Percentiles rank a stretch among this genome's conserved stretches.
Conservation (phyloP, 2,113 vertebrate species). For the Hemichromis elongatus region DNA sequence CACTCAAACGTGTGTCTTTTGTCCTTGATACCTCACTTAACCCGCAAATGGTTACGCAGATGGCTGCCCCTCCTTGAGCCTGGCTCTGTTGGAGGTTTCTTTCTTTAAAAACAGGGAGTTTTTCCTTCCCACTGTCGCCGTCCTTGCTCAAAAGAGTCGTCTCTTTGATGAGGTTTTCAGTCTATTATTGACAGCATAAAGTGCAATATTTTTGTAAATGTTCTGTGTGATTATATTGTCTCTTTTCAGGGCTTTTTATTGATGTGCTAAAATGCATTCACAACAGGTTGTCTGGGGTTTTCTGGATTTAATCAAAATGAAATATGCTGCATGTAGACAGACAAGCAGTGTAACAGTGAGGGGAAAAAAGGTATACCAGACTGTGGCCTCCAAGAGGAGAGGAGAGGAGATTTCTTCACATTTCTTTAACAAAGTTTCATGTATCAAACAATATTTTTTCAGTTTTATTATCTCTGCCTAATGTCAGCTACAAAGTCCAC, state of each 20-base stretch:
- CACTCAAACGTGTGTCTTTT: background rate
- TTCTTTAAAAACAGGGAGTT: background rate
- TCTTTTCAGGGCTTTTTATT: background rate
- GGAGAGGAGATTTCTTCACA: background rate
- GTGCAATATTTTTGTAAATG: background rate
- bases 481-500: background rate
- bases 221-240: background rate
- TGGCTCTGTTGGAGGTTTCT: background rate
- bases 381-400: background rate
- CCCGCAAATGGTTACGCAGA: background rate
- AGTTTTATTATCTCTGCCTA: background rate
- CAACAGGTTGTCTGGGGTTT: background rate
- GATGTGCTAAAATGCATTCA: background rate
- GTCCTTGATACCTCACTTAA: background rate
- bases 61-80: background rate
- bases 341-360: background rate
- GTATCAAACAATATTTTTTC: background rate
- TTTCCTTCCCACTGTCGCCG: background rate
- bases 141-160: background rate
- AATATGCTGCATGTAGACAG: background rate
- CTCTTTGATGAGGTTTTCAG: background rate
- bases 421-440: background rate
- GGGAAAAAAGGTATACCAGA: background rate
- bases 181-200: background rate
- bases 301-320: background rate